Conservation (phyloP, 2,888 invertebrate genomes). For the Coelogynopora nodosa region DNA sequence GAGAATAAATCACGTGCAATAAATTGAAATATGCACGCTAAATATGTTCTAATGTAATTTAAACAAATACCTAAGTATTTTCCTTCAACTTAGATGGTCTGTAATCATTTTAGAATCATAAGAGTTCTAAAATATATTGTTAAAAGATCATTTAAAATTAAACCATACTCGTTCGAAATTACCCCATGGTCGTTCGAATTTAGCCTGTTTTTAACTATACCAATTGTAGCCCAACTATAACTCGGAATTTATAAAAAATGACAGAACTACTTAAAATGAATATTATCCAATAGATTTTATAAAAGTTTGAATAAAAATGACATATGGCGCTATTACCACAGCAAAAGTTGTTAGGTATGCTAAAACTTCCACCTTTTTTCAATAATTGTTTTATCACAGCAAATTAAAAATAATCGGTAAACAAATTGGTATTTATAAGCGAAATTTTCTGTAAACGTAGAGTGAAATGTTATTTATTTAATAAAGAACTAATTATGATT, state of each 20-base stretch:
- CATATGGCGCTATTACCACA: too few species aligned
- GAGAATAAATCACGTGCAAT: not conserved
- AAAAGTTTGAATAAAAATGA: too few species aligned
- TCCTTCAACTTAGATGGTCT: not conserved
- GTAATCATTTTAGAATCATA: not conserved
- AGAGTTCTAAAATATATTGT: not conserved
- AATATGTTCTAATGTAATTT: not conserved
- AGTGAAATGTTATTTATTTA: too few species aligned
- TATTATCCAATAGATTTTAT: too few species aligned
- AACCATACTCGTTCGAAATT: not conserved
- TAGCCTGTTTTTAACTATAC: not conserved
- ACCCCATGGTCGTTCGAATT: not conserved
- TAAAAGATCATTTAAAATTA: not conserved
- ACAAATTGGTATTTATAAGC: too few species aligned
- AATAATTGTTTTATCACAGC: too few species aligned
- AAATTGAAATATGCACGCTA: not conserved
- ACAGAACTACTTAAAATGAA: not conserved
- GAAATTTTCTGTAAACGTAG: too few species aligned
- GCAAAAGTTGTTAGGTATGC: too few species aligned
- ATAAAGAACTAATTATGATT: too few species aligned
- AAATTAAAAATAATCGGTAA: too few species aligned
- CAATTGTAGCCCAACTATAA: not conserved
- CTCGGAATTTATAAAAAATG: not conserved
- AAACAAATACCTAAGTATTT: not conserved
- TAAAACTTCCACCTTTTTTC: too few species aligned